Evolutionary conservation across 2,888 invertebrate genomes (phyloP).

Genomic region (Ormyrus rosae): DNA sequence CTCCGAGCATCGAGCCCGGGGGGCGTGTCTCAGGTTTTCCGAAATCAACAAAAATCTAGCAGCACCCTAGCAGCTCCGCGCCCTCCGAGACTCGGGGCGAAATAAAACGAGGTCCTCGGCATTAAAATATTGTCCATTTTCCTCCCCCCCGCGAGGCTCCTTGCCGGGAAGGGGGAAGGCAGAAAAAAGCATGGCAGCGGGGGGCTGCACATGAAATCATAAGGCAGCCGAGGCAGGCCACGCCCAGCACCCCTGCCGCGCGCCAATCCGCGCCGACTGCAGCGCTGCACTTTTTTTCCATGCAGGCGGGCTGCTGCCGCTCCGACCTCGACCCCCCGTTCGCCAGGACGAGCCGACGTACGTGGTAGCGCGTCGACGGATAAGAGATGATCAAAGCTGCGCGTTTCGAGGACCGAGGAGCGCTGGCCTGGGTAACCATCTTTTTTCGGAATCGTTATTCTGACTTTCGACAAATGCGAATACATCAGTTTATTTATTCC

Average conservation of each 20-base stretch:
- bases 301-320: too few relatives aligned
- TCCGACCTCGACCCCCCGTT: too few relatives aligned
- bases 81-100: too few relatives aligned
- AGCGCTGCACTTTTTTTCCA: conserved; percentile 50
- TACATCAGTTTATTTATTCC: too few relatives aligned
- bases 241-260: conserved; percentile 72
- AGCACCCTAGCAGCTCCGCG: background rate
- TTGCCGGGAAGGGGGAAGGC: conserved; percentile 26
- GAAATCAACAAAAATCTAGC: conserved; percentile 22
- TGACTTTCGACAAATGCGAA: too few relatives aligned
- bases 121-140: conserved; percentile 69
- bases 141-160: conserved; percentile 36
- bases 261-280: conserved; percentile 71
- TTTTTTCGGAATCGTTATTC: too few relatives aligned
- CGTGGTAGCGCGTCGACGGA: too few relatives aligned
- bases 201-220: conserved; percentile 72
- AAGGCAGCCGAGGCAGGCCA: conserved; percentile 68
- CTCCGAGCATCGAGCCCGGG: background rate
- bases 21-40: background rate
- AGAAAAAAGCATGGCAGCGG: conserved; percentile 42
- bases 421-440: too few relatives aligned
- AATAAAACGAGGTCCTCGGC: conserved; percentile 23
- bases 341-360: too few relatives aligned
- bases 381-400: too few relatives aligned
- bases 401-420: too few relatives aligned